Evolutionary conservation across 2,888 invertebrate genomes (phyloP), one percentile per base, ranked within the genome.

Genomic region (Pristionchus exspectatus): DNA sequence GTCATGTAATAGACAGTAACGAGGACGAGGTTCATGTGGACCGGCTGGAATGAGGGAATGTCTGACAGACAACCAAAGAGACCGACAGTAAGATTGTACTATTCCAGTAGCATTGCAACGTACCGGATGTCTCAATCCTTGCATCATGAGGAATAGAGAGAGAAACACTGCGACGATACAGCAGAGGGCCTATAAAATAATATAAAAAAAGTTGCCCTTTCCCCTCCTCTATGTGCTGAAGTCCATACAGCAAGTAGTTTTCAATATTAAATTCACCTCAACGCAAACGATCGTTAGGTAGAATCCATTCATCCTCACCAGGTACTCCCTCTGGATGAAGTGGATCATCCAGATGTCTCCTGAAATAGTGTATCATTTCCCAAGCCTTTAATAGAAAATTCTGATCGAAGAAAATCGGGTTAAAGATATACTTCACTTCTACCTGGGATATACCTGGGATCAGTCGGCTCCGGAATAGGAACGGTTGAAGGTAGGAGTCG

Each of bases 21-120:
- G 27, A 81, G 44, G 14, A 54, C 50, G 14, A 81, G 27, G 27
- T 81, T 81, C 50, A 44, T 12, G 50, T 81, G 81, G 16, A 81
- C 81, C 1, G 81, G 81, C 81, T 81, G 81, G 16, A 81, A 81
- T 54, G n/a, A n/a, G n/a, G n/a, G n/a, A n/a, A n/a, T n/a, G n/a
- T n/a, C n/a, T n/a, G n/a, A n/a, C n/a, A n/a, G n/a, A n/a, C n/a
- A n/a, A n/a, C n/a, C n/a, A n/a, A n/a, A n/a, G n/a, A n/a, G n/a
- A n/a, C n/a, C n/a, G n/a, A n/a, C n/a, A n/a, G n/a, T n/a, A n/a
- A n/a, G n/a, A n/a, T n/a, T n/a, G n/a, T n/a, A n/a, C n/a, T n/a
- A n/a, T n/a, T n/a, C n/a, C n/a, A n/a, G n/a, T n/a, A n/a, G n/a
- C n/a, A n/a, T n/a, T n/a, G n/a, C n/a, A 16, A 16, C 38, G 21